Evolutionary conservation across 2,113 vertebrate species (phyloP), one percentile per base, ranked within the genome.

Genomic region (Helogale parvula): DNA sequence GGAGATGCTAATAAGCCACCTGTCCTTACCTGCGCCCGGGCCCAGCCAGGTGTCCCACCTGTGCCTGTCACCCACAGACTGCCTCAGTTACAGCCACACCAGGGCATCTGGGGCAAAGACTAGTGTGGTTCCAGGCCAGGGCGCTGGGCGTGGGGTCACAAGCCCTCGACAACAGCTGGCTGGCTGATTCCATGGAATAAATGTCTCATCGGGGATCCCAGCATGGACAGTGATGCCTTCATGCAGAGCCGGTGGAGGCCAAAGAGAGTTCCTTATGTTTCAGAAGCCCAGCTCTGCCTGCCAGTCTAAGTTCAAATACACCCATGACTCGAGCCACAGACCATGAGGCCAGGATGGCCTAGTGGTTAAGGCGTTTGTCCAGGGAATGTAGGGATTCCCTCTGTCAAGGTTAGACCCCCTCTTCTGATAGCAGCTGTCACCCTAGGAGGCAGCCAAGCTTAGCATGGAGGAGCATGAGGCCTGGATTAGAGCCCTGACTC

Each of bases 291-390:
- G 31, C 9, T 47, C 47, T 29, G 33, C 21, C 47, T 33, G 10
- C 33, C 1, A 31, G 21, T 52, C 33, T 45, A 50, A 54, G 25
- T 35, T 60, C 74, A 71, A 33, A n/a, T 2, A 3, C 0, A 1
- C 23, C 14, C 1, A 0, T 21, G 19, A 17, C 54, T 47, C 1
- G 0, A 27, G 72, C n/a, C 23, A 1, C 3, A 41, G 33, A 21
- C 11, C 0, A 0, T 2, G 13, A 83, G 50, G 68, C 31, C 57
- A 21, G 23, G 27, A 3, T 25, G 13, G 25, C 69, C 38, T 50
- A 12, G 13, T 3, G 50, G 16, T 35, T 3, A n/a, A 63, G 19
- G 60, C 1, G 0, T 66, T 54, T 35, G 45, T 86, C 33, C 60
- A 66, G 63, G 47, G 69, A 69, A 80, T 3, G 1, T 3, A 23